Evolutionary conservation across 2,888 invertebrate species (phyloP).

Genomic region (Aplocera efformata): DNA sequence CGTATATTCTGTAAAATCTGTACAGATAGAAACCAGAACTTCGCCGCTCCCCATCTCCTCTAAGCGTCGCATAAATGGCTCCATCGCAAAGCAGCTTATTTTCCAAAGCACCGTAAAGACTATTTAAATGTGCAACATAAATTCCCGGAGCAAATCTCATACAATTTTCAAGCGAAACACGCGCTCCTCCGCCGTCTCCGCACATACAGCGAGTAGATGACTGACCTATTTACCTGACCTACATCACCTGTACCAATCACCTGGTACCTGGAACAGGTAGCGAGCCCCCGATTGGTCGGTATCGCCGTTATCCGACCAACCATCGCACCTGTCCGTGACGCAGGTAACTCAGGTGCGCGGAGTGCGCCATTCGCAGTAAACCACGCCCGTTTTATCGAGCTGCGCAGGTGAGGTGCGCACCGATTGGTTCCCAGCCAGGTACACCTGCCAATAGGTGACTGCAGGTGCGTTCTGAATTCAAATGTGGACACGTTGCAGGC

Average conservation of each 20-base stretch:
- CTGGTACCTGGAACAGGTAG: constrained; percentile 51
- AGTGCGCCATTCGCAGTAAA: constrained; percentile 44
- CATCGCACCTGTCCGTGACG: constrained; percentile 43
- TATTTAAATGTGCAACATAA: constrained; percentile 21
- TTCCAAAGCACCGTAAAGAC: constrained; percentile 16
- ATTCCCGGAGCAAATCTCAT: constrained; percentile 15
- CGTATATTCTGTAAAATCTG: too few relatives aligned
- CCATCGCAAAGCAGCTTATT: constrained; percentile 12
- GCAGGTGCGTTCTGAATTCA: constrained; percentile 44
- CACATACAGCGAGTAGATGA: constrained; percentile 1
- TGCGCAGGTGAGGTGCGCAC: constrained; percentile 77
- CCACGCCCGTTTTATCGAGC: constrained; percentile 76
- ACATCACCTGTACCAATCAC: constrained; percentile 51
- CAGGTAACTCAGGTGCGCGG: constrained; percentile 56
- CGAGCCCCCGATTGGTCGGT: constrained; percentile 13
- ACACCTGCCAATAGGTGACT: constrained; percentile 44
- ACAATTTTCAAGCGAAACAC: constrained; percentile 6
- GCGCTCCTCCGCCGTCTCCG: too few relatives aligned
- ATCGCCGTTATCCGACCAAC: constrained; percentile 42
- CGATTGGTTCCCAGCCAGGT: constrained; percentile 69
- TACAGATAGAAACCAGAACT: neutral
- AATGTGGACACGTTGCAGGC: constrained; percentile 32
- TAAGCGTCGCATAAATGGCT: constrained; percentile 13
- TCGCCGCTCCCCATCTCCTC: constrained; percentile 1
- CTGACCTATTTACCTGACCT: constrained; percentile 39